A percentile compares a stretch with the other conserved stretches of the same genome.
Conservation (phyloP, 2,113 vertebrate species). For the Phaetusa simplex region DNA sequence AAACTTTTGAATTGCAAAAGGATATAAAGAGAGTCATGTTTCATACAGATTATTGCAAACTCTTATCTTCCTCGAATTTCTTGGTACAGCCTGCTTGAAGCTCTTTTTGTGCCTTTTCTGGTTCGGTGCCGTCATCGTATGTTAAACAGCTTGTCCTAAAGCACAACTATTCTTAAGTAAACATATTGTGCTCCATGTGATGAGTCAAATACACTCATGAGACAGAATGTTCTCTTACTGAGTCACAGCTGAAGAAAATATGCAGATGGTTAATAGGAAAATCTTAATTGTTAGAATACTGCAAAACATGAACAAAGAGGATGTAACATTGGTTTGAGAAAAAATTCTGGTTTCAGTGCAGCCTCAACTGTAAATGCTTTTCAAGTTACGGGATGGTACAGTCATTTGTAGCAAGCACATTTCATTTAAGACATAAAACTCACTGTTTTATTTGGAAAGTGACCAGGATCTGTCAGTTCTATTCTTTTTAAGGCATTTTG, state of each 20-base stretch:
- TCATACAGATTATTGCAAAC: background rate
- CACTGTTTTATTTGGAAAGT: background rate
- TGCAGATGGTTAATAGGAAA: conserved; percentile 58
- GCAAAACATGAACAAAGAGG: background rate
- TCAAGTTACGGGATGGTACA: background rate
- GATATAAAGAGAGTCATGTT: background rate
- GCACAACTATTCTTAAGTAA: conserved; percentile 14
- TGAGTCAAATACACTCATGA: conserved; percentile 26
- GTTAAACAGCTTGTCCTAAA: conserved; percentile 29
- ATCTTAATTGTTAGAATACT: conserved; percentile 27
- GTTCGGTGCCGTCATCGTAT: background rate
- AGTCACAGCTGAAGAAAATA: conserved; percentile 47
- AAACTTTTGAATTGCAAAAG: background rate
- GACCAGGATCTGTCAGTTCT: background rate
- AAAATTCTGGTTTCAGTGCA: conserved; percentile 21
- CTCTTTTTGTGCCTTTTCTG: background rate
- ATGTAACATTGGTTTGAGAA: background rate
- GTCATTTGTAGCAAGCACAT: background rate
- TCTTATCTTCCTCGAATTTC: background rate
- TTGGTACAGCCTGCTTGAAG: background rate
- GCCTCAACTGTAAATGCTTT: background rate
- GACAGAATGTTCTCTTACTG: conserved; percentile 33
- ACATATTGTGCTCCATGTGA: conserved; percentile 16
- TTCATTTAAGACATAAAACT: background rate
- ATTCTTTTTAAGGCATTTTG: background rate